Evolutionary conservation across 2,113 vertebrate genomes (phyloP).

Genomic region (Otocyon megalotis): DNA sequence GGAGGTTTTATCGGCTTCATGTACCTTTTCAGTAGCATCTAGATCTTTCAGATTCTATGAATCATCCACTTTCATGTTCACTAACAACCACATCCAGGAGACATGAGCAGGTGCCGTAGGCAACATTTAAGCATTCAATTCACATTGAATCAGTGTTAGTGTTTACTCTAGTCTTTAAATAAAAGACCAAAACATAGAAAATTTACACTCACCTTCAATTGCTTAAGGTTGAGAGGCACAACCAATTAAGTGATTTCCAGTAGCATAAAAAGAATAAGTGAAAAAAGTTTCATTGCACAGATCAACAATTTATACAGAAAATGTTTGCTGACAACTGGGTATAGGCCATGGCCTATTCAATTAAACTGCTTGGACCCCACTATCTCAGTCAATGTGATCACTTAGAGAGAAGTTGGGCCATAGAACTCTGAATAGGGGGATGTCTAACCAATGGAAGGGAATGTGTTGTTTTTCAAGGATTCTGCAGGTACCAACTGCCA

Average conservation of each 20-base stretch:
- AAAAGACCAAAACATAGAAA: background rate
- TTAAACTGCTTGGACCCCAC: background rate
- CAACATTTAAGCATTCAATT: background rate
- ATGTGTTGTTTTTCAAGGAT: background rate
- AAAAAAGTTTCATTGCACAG: background rate
- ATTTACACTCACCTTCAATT: background rate
- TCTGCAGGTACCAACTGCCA: background rate
- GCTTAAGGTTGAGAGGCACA: background rate
- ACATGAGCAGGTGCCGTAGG: background rate
- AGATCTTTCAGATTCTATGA: background rate
- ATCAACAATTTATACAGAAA: background rate
- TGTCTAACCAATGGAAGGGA: background rate
- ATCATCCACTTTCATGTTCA: background rate
- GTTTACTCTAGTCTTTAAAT: background rate
- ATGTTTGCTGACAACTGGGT: background rate
- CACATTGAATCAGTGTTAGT: background rate
- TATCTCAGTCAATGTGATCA: background rate
- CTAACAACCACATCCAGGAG: background rate
- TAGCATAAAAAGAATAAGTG: background rate
- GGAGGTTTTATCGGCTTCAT: background rate
- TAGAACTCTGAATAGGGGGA: background rate
- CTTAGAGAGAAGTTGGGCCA: background rate
- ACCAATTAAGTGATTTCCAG: background rate
- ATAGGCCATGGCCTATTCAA: background rate
- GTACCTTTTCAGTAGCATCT: background rate